Evolutionary conservation across 1,140 invertebrate genomes (phyloP).

Genomic region (Octopus bimaculoides): DNA sequence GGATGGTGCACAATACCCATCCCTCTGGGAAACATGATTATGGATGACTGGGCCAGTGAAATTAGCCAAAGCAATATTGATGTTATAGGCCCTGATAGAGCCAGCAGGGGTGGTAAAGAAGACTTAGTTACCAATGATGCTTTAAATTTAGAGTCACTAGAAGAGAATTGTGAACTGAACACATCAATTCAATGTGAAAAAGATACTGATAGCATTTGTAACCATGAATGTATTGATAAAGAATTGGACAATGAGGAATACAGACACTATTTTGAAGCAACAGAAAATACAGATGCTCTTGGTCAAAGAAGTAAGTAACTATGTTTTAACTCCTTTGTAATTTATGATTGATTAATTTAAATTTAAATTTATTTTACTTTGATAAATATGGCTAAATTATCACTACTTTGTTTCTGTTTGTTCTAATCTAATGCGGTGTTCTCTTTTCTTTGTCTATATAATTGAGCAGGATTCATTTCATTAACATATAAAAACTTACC

Average conservation of each 20-base stretch:
- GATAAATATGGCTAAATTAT: background rate
- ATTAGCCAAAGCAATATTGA: too few species aligned
- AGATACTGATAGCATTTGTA: conserved; percentile 21
- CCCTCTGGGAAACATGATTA: too few species aligned
- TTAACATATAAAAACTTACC: background rate
- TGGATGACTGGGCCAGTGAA: too few species aligned
- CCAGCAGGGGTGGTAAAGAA: too few species aligned
- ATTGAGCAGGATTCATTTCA: too few species aligned
- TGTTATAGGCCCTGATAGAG: too few species aligned
- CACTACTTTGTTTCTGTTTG: background rate
- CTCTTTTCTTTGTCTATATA: background rate
- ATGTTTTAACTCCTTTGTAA: background rate
- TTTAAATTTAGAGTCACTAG: too few species aligned
- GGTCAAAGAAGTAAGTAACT: conserved; percentile 35
- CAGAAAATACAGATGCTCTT: conserved; percentile 15
- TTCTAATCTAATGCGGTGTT: background rate
- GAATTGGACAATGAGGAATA: conserved; percentile 21
- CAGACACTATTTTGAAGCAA: conserved; percentile 24
- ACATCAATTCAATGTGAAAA: conserved; percentile 1
- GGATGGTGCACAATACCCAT: too few species aligned
- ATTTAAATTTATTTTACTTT: background rate
- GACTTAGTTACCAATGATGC: too few species aligned
- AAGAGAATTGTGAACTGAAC: too few species aligned
- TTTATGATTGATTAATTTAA: background rate
- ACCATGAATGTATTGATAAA: conserved; percentile 16